phyloP scores from a whole-genome alignment of 2,888 invertebrate genomes.

The Cynaeus angustus region DNA sequence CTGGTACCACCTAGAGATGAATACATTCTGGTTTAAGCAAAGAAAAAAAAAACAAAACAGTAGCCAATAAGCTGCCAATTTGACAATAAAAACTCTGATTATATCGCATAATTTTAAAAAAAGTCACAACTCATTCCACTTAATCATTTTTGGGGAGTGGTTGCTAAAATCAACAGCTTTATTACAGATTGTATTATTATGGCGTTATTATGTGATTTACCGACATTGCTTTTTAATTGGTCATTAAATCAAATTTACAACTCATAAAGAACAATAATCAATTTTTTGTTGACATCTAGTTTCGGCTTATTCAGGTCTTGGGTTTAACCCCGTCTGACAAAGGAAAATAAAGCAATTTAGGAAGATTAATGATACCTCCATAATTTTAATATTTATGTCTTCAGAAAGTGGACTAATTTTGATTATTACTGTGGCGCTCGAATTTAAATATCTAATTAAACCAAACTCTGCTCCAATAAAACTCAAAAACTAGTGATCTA shows the following conservation, averaged over 20 bases:
- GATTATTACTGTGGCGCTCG: background rate
- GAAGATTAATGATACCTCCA: background rate
- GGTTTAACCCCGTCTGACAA: background rate
- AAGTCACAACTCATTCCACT: constrained; percentile 33
- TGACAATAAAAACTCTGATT: constrained; percentile 11
- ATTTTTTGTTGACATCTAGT: constrained; percentile 2
- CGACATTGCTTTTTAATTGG: constrained; percentile 34
- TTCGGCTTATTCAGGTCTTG: background rate
- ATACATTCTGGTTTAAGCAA: background rate
- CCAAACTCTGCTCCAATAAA: background rate
- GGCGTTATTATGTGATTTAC: constrained; percentile 31
- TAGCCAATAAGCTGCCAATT: constrained; percentile 25
- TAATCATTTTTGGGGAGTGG: constrained; percentile 27
- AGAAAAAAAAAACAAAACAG: constrained; percentile 19
- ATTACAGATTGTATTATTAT: constrained; percentile 30
- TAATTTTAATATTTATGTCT: constrained; percentile 4
- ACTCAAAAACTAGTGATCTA: too few species aligned
- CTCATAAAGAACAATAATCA: constrained; percentile 36
- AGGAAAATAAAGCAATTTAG: background rate
- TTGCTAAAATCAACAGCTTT: constrained; percentile 23
- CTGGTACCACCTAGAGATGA: constrained; percentile 26
- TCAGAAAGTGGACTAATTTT: background rate
- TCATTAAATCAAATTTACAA: constrained; percentile 35
- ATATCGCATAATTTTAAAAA: constrained; percentile 10
- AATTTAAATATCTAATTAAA: background rate